phyloP scores from a whole-genome alignment of 2,113 vertebrate species.

The Rana temporaria region DNA sequence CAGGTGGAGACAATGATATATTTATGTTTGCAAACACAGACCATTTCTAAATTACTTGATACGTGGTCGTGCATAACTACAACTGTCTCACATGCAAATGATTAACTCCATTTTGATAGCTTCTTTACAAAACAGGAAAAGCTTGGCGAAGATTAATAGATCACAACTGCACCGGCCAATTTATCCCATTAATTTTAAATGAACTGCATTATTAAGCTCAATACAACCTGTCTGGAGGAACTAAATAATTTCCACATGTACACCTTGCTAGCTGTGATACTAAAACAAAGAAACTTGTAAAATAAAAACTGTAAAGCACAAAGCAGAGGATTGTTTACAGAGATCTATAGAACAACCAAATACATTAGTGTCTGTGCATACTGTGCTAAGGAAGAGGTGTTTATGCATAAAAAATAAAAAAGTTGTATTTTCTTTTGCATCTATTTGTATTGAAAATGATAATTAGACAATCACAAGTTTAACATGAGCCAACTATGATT shows the following conservation, averaged over 20 bases:
- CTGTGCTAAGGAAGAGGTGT: too few species aligned
- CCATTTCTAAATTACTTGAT: conserved; percentile 24
- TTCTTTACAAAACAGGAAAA: conserved; percentile 34
- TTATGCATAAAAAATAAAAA: too few species aligned
- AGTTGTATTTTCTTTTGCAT: too few species aligned
- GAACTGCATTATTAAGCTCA: conserved; percentile 18
- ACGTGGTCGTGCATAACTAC: conserved; percentile 32
- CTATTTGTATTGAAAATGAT: too few species aligned
- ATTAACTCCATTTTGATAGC: conserved; percentile 47
- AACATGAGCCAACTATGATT: too few species aligned
- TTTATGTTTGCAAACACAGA: conserved; percentile 35
- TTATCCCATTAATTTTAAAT: conserved; percentile 38
- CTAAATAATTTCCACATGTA: conserved; percentile 47
- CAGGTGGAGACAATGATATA: conserved; percentile 44
- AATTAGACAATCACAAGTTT: too few species aligned
- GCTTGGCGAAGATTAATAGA: conserved; percentile 40
- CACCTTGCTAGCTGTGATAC: background rate
- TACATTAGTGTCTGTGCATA: too few species aligned
- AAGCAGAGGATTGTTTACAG: too few species aligned
- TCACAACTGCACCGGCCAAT: conserved; percentile 22
- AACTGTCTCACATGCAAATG: conserved; percentile 20
- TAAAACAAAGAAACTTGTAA: background rate
- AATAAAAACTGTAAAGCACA: too few species aligned
- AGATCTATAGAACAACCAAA: too few species aligned
- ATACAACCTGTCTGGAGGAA: conserved; percentile 12